Evolutionary conservation across 2,797 vertebrate genomes (phyloP), one percentile per base, ranked within the genome.

Genomic region (Acomys russatus): DNA sequence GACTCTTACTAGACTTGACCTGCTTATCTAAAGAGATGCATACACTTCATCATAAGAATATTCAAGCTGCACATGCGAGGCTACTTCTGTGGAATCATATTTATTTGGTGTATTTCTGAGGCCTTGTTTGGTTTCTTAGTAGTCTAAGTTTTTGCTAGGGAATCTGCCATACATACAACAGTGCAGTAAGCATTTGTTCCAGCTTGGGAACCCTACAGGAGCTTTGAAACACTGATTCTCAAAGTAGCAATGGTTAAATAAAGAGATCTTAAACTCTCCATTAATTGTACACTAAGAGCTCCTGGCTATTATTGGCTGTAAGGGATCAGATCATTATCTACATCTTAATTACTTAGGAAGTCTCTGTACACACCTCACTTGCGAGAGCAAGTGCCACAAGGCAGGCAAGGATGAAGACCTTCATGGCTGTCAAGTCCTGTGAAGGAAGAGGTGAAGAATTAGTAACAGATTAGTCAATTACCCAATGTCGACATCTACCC

Each of bases 331-430:
- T 9, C 54, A 10, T 23, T 9, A 1, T 25, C 17, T 78, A 6
- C 8, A 9, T 51, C 2, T 87, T 59, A 84, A 11, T 77, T 61
- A 66, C 23, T 61, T 51, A 84, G n/a, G 84, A 23, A 49, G 10
- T 56, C 80, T 92, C 25, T 44, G 28, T 23, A 95, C 97, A 49
- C 68, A 98, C 98, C 94, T 97, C 86, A 7, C 3, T 78, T 56
- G 95, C 98, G 44, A 98, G 25, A 61, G 96, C 95, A 63, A 98
- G 94, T 56, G 97, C 91, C 94, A 96, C 73, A 17, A 98, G 77
- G 88, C 96, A 97, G 70, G 94, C 38, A 0, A 98, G 91, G 18
- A 97, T 85, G 44, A 98, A 33, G 66, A 97, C 59, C 95, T 97
- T 98, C 98, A 98, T 98, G 94, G 70, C 7, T 84, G 17, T n/a